Evolutionary conservation across 2,113 vertebrate species (phyloP).

Genomic region (Copsychus sechellarum): DNA sequence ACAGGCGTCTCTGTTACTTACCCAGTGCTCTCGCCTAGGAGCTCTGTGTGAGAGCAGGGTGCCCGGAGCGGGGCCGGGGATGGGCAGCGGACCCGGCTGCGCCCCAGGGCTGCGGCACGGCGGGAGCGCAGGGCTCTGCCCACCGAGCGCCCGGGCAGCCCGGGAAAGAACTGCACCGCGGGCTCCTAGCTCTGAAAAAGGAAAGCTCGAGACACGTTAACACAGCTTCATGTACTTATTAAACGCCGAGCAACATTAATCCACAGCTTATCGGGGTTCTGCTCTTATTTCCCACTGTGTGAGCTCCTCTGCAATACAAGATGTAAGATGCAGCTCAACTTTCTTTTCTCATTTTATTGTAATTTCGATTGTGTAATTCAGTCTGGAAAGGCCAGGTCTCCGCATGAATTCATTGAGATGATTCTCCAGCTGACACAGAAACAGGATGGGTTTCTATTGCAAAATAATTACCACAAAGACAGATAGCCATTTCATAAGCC

Average conservation of each 20-base stretch:
- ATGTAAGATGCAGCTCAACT: background rate
- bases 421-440: background rate
- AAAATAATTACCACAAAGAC: background rate
- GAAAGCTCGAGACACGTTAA: background rate
- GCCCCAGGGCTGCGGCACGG: background rate
- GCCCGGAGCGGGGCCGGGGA: background rate
- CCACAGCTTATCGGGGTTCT: accelerated
- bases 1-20: conserved; percentile 35
- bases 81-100: background rate
- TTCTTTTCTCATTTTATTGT: background rate
- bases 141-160: background rate
- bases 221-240: accelerated
- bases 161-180: background rate
- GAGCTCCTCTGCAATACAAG: background rate
- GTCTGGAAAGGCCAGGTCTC: background rate
- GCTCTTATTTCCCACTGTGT: background rate
- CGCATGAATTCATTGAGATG: background rate
- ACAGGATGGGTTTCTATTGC: background rate
- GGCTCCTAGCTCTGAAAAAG: background rate
- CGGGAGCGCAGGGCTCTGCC: background rate
- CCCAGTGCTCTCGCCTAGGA: background rate
- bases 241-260: background rate
- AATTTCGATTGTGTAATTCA: background rate
- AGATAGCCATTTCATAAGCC: background rate
- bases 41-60: background rate